These are phyloP conservation scores for Drosophila chauvacae DNA, from an alignment of 1,140 invertebrate genomes.

Conservation along the genomic window DNA sequence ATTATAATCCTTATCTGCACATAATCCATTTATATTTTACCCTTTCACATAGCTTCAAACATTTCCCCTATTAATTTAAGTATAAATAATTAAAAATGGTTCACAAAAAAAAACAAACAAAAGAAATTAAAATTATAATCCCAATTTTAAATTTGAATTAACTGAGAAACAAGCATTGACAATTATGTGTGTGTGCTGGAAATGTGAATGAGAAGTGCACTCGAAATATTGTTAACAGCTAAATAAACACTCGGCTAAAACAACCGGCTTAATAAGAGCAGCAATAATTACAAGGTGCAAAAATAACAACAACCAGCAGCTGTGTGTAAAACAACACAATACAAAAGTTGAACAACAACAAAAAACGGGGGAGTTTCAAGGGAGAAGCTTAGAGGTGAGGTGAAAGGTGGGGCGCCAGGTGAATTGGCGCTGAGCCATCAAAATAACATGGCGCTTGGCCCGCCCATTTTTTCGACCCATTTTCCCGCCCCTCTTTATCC, in stretches of 20 bases:
- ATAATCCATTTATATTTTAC: neutral
- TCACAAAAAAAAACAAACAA: neutral
- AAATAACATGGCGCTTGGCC: constrained; percentile 29
- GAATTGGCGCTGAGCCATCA: constrained; percentile 32
- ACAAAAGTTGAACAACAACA: constrained; percentile 32
- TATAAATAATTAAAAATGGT: neutral
- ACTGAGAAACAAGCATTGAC: neutral
- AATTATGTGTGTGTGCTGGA: neutral
- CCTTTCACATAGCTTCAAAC: neutral
- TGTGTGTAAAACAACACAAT: constrained; percentile 38
- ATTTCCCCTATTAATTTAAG: neutral
- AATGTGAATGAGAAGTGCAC: constrained; percentile 32
- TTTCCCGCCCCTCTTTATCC: neutral
- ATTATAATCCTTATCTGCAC: neutral
- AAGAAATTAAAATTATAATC: constrained; percentile 9
- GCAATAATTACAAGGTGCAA: constrained; percentile 31
- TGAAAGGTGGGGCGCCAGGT: constrained; percentile 20
- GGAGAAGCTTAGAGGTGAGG: neutral
- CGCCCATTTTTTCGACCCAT: constrained; percentile 1
- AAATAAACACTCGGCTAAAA: constrained; percentile 39
- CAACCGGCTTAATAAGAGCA: constrained; percentile 34
- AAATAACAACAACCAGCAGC: constrained; percentile 30
- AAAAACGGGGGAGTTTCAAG: neutral
- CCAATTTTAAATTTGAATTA: constrained; percentile 12
- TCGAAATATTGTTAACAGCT: constrained; percentile 55